These are phyloP conservation scores for Lobophora halterata DNA, from an alignment of 2,888 invertebrate species.

Conservation along the genomic window DNA sequence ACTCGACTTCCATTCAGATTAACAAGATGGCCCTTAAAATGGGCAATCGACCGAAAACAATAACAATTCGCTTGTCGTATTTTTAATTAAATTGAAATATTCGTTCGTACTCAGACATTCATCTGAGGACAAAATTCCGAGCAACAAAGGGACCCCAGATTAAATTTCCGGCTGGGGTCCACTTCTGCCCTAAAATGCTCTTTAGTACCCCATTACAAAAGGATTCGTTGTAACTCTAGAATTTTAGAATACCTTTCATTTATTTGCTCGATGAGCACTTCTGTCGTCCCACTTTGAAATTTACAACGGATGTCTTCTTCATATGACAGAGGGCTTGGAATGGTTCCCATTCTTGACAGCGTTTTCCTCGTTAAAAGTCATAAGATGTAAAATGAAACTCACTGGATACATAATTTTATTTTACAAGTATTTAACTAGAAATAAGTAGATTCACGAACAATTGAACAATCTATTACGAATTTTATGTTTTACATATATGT, in stretches of 20 bases:
- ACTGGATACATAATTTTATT: too few species aligned
- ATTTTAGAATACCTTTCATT: slow-evolving; percentile 65
- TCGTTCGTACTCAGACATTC: slow-evolving; percentile 67
- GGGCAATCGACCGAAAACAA: slow-evolving; percentile 49
- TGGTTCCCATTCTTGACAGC: slow-evolving; percentile 13
- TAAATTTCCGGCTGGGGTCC: slow-evolving; percentile 76
- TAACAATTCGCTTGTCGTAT: slow-evolving; percentile 52
- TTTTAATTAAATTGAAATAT: slow-evolving; percentile 76
- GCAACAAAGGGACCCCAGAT: slow-evolving; percentile 72
- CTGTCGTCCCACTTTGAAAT: slow-evolving; percentile 39
- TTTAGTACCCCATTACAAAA: slow-evolving; percentile 75
- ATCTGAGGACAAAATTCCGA: slow-evolving; percentile 68
- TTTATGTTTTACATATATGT: too few species aligned
- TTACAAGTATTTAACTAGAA: too few species aligned
- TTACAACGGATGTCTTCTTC: slow-evolving; percentile 23
- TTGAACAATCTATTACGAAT: too few species aligned
- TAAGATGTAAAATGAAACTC: too few species aligned
- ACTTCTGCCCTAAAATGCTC: slow-evolving; percentile 70
- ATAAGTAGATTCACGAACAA: too few species aligned
- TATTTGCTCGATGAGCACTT: slow-evolving; percentile 54
- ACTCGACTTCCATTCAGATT: slow-evolving; percentile 34
- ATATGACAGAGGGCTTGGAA: slow-evolving; percentile 11
- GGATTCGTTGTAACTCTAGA: slow-evolving; percentile 59
- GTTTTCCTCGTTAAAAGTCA: too few species aligned
- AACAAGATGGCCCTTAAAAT: slow-evolving; percentile 42